Evolutionary conservation across 2,113 vertebrate genomes (phyloP).

Genomic region (Uropsilus gracilis): DNA sequence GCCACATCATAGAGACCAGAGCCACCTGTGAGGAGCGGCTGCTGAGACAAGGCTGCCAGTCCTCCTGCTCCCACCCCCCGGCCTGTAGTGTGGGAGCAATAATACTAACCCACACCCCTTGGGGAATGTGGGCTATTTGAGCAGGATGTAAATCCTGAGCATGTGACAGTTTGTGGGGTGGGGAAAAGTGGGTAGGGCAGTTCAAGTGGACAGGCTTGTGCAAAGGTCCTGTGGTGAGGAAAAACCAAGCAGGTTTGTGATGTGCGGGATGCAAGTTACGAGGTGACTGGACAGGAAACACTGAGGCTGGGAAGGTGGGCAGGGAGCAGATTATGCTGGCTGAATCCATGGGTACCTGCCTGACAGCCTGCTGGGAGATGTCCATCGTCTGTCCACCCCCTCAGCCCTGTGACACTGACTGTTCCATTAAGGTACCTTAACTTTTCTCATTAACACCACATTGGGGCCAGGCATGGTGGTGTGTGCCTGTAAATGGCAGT

Average conservation of each 20-base stretch:
- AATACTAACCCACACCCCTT: background rate
- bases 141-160: background rate
- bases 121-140: background rate
- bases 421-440: background rate
- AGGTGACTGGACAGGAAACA: background rate
- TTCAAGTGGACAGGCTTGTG: background rate
- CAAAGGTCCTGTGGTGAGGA: background rate
- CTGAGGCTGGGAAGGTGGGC: background rate
- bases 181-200: background rate
- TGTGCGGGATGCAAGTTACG: too few relatives aligned
- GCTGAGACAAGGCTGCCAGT: too few relatives aligned
- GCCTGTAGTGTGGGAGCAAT: background rate
- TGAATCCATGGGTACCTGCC: background rate
- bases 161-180: background rate
- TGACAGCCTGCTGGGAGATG: background rate
- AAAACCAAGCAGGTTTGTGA: rapidly evolving
- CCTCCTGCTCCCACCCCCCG: background rate
- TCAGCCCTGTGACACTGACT: background rate
- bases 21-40: rapidly evolving
- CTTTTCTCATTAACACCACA: background rate
- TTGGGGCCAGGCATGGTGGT: too few relatives aligned
- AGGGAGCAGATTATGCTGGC: background rate
- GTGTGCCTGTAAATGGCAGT: too few relatives aligned
- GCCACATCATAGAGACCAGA: background rate
- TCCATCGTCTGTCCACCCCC: background rate